A percentile compares a stretch with the other conserved stretches of the same genome.
phyloP scores from a whole-genome alignment of 2,888 invertebrate genomes.

The Argyresthia albistria region DNA sequence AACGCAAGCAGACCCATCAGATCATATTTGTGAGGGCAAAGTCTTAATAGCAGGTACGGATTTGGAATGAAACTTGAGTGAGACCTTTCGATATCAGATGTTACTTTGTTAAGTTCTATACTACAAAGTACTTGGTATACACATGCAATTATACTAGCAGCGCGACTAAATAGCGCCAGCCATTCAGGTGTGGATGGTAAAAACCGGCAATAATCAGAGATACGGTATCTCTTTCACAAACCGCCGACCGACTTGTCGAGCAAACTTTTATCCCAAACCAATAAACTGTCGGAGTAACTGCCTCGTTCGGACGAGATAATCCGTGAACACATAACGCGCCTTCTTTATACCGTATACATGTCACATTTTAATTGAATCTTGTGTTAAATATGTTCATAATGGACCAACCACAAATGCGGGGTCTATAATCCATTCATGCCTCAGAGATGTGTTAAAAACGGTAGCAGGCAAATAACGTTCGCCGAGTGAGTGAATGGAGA shows the following conservation, averaged over 20 bases:
- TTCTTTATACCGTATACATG: constrained; percentile 39
- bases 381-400: constrained; percentile 44
- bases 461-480: too few relatives aligned
- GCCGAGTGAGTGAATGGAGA: too few relatives aligned
- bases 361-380: constrained; percentile 55
- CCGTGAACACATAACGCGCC: constrained; percentile 10
- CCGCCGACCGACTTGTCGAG: constrained; percentile 5
- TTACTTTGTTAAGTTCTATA: too few relatives aligned
- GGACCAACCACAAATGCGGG: constrained; percentile 3
- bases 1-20: too few relatives aligned
- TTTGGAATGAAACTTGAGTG: too few relatives aligned
- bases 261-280: constrained; percentile 7
- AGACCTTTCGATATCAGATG: too few relatives aligned
- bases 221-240: constrained; percentile 4
- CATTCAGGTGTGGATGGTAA: not conserved
- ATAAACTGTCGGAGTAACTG: constrained; percentile 21
- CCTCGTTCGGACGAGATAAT: constrained; percentile 10
- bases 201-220: not conserved
- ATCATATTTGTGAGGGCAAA: too few relatives aligned
- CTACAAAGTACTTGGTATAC: too few relatives aligned
- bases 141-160: too few relatives aligned
- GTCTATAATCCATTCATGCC: too few relatives aligned
- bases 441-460: too few relatives aligned
- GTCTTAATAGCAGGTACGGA: too few relatives aligned
- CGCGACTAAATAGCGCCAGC: not conserved